These are phyloP conservation scores for Gymnocypris eckloni DNA, from an alignment of 2,797 vertebrate species.

Conservation along the genomic window DNA sequence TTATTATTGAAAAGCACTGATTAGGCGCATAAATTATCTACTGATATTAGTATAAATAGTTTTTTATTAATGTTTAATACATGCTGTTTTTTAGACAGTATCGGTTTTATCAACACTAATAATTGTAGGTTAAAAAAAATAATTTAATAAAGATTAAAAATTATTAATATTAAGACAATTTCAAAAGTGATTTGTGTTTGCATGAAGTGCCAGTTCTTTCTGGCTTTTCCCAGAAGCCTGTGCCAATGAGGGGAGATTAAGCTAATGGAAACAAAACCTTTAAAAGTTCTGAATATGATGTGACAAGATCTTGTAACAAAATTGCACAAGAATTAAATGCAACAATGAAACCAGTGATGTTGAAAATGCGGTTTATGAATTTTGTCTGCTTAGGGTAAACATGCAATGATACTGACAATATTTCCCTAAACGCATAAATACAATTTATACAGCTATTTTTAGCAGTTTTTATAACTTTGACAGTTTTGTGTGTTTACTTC, in stretches of 20 bases:
- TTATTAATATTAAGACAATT: neutral
- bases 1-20: constrained; percentile 16
- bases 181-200: neutral
- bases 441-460: neutral
- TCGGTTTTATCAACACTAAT: neutral
- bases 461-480: neutral
- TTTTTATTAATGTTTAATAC: constrained; percentile 1
- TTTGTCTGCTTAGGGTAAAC: neutral
- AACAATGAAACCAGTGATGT: neutral
- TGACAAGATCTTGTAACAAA: neutral
- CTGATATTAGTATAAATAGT: constrained; percentile 49
- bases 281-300: neutral
- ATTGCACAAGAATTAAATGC: constrained; percentile 1
- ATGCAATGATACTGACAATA: neutral
- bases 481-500: neutral
- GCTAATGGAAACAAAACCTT: neutral
- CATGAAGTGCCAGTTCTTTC: neutral
- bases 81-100: constrained; percentile 36
- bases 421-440: constrained; percentile 1
- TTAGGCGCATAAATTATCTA: constrained; percentile 6
- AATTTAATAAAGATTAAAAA: neutral
- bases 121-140: neutral
- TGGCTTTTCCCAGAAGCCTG: neutral
- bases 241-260: neutral
- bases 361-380: neutral